Conservation (phyloP, 2,797 vertebrate species). For the Pterois miles region DNA sequence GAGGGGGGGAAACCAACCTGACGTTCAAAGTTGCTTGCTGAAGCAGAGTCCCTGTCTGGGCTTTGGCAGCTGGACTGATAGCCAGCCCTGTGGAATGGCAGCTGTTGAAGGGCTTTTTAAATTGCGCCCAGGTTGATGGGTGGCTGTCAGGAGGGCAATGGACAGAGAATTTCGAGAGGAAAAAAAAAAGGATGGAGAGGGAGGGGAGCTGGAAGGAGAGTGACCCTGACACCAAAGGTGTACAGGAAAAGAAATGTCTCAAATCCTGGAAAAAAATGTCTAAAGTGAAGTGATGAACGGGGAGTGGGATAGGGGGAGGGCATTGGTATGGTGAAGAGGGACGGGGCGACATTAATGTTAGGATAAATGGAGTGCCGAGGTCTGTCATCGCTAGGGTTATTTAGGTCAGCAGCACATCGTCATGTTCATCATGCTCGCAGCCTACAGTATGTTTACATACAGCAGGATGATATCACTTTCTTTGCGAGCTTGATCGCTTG, state of each 20-base stretch:
- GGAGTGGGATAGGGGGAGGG: not conserved
- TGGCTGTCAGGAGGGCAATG: slow-evolving; percentile 78
- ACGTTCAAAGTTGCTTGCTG: slow-evolving; percentile 70
- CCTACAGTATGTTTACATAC: slow-evolving; percentile 51
- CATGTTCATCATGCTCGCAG: slow-evolving; percentile 37
- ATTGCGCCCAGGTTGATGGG: slow-evolving; percentile 78
- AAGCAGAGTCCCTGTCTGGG: slow-evolving; percentile 73
- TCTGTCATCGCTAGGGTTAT: slow-evolving; percentile 35
- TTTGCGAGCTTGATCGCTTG: slow-evolving; percentile 16
- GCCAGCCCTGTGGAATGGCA: slow-evolving; percentile 77
- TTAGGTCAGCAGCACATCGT: slow-evolving; percentile 39
- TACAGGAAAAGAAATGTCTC: slow-evolving; percentile 30
- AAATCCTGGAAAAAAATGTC: slow-evolving; percentile 5
- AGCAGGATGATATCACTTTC: slow-evolving; percentile 47
- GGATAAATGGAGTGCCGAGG: slow-evolving; percentile 42
- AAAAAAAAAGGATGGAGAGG: slow-evolving; percentile 9
- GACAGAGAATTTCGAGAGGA: slow-evolving; percentile 57
- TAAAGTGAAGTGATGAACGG: not conserved
- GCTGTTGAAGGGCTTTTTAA: slow-evolving; percentile 83
- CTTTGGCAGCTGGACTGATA: slow-evolving; percentile 82
- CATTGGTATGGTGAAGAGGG: not conserved
- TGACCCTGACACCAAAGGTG: slow-evolving; percentile 57
- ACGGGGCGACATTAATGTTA: slow-evolving; percentile 6
- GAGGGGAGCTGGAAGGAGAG: slow-evolving; percentile 27
- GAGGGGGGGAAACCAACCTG: slow-evolving; percentile 49